Conservation (phyloP, 2,797 vertebrate species). For the Anabacerthia variegaticeps region DNA sequence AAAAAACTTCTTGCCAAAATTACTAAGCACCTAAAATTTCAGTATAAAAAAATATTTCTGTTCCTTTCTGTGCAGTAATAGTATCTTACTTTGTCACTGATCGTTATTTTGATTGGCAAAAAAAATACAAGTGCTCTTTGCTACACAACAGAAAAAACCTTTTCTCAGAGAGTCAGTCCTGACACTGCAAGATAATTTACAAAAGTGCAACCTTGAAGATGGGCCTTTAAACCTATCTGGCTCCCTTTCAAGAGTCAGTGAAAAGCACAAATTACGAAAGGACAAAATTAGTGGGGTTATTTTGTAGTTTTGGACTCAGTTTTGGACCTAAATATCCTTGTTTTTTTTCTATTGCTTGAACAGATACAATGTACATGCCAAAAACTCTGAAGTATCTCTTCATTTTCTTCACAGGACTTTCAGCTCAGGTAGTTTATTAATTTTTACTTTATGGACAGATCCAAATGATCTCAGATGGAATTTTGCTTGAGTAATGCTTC, state of each 20-base stretch:
- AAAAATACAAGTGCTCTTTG: not conserved
- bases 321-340: not conserved
- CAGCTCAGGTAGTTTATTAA: fast-evolving
- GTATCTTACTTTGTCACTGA: not conserved
- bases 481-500: not conserved
- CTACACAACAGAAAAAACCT: not conserved
- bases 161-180: not conserved
- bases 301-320: not conserved
- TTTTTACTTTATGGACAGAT: not conserved
- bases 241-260: not conserved
- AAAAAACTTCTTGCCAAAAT: not conserved
- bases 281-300: not conserved
- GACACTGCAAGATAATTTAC: not conserved
- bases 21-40: not conserved
- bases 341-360: not conserved
- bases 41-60: not conserved
- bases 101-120: not conserved
- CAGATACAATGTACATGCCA: not conserved
- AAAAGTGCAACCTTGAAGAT: not conserved
- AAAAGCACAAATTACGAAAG: not conserved
- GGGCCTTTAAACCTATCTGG: not conserved
- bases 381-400: not conserved
- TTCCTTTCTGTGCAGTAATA: not conserved
- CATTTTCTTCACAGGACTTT: not conserved
- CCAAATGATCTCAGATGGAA: not conserved